Evolutionary conservation across 2,113 vertebrate species (phyloP).

Genomic region (Apus apus): DNA sequence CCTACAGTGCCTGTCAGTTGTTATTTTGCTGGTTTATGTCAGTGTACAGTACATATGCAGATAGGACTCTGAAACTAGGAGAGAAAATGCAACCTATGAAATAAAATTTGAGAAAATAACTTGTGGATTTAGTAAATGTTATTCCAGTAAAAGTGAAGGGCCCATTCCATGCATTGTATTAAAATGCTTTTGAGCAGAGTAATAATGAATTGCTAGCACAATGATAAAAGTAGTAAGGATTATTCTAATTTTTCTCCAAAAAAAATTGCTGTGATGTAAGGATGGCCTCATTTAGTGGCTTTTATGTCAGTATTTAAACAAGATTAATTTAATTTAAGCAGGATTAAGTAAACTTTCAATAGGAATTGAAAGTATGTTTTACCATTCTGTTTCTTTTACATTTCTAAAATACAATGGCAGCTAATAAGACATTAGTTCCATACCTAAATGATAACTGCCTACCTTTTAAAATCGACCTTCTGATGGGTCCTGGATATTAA

Average conservation of each 20-base stretch:
- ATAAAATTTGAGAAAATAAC: slow-evolving; percentile 48
- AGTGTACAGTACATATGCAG: slow-evolving; percentile 17
- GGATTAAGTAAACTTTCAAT: slow-evolving; percentile 35
- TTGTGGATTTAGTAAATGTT: slow-evolving; percentile 31
- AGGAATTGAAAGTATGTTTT: not conserved
- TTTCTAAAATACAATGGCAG: not conserved
- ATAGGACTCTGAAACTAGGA: slow-evolving; percentile 27
- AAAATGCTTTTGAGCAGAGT: slow-evolving; percentile 47
- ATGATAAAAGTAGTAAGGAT: slow-evolving; percentile 24
- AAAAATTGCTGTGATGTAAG: slow-evolving; percentile 41
- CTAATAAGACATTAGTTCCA: not conserved
- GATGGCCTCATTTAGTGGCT: slow-evolving; percentile 39
- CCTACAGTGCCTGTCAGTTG: slow-evolving; percentile 64
- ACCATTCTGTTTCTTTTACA: not conserved
- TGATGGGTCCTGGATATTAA: not conserved
- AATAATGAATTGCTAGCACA: slow-evolving; percentile 29
- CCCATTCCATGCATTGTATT: slow-evolving; percentile 9
- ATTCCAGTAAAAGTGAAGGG: slow-evolving; percentile 24
- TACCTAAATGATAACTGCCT: not conserved
- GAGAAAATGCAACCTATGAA: slow-evolving; percentile 13
- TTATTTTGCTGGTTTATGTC: slow-evolving; percentile 62
- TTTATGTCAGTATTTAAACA: slow-evolving; percentile 58
- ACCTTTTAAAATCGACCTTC: not conserved
- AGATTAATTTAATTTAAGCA: slow-evolving; percentile 54
- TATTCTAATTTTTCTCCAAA: slow-evolving; percentile 63